These are phyloP conservation scores for Polypterus bichir DNA, from an alignment of 2,113 vertebrate genomes.

Conservation along the genomic window DNA sequence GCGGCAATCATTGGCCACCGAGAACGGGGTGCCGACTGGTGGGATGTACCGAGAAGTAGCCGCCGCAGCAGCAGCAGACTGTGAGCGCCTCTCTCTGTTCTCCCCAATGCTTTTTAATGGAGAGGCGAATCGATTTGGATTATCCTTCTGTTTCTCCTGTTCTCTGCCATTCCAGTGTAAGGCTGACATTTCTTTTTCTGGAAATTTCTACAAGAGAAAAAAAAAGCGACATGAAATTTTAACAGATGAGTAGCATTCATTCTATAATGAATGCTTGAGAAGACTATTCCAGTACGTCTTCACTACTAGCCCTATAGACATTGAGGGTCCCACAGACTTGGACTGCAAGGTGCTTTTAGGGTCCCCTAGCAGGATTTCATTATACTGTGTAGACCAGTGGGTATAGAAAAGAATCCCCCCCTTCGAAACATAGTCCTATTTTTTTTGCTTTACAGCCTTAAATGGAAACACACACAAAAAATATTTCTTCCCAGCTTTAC, in stretches of 20 bases:
- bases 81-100: background rate
- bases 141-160: conserved; percentile 14
- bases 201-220: no score
- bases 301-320: conserved; percentile 70
- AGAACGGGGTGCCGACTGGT: background rate
- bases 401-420: no score
- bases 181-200: no score
- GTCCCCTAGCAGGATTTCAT: conserved; percentile 36
- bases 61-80: background rate
- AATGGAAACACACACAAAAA: no score
- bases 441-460: no score
- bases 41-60: background rate
- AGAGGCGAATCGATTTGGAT: conserved; percentile 2
- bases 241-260: no score
- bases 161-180: background rate
- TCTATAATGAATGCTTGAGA: conserved; percentile 24
- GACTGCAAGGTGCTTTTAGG: conserved; percentile 17
- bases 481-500: no score
- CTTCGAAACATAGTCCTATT: no score
- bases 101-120: conserved; percentile 11
- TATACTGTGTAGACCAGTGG: conserved; percentile 30
- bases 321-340: conserved; percentile 33
- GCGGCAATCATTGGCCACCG: background rate
- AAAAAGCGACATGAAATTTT: no score
- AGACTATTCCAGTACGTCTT: conserved; percentile 68